Conservation (phyloP, 2,113 vertebrate species). For the Ceuthmochares aereus region DNA sequence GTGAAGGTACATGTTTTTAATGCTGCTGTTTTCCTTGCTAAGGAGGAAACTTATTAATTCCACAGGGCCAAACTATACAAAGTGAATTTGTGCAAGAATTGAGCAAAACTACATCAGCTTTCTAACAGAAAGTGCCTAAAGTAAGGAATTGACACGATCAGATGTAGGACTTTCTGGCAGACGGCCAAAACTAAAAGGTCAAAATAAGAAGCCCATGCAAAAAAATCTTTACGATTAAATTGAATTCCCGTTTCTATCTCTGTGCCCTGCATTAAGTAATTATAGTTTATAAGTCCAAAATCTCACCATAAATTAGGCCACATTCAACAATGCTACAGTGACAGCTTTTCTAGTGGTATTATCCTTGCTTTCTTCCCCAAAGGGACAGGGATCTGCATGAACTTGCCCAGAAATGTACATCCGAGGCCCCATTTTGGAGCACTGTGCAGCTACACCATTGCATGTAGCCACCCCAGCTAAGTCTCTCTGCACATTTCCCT, state of each 20-base stretch:
- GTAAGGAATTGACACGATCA: conserved; percentile 48
- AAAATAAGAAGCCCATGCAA: conserved; percentile 43
- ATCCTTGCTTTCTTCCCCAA: background rate
- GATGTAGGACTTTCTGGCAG: conserved; percentile 54
- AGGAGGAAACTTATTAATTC: background rate
- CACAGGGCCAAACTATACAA: background rate
- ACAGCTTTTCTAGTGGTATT: background rate
- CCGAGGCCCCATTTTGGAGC: background rate
- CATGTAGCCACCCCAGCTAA: background rate
- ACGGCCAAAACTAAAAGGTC: background rate
- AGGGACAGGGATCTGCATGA: background rate
- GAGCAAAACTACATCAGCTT: conserved; percentile 12
- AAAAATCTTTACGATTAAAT: conserved; percentile 16
- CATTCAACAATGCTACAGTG: background rate
- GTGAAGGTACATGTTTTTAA: background rate
- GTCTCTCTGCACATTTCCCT: background rate
- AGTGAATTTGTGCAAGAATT: conserved; percentile 26
- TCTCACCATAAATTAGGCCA: background rate
- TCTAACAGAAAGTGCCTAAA: conserved; percentile 50
- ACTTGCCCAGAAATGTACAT: background rate
- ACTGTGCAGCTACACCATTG: fast-evolving
- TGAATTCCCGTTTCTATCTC: background rate
- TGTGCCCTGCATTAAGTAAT: background rate
- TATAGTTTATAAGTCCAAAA: background rate
- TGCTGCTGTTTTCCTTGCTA: background rate